These are phyloP conservation scores for Darevskia mixta DNA, from an alignment of 2,797 vertebrate genomes.

Conservation along the genomic window DNA sequence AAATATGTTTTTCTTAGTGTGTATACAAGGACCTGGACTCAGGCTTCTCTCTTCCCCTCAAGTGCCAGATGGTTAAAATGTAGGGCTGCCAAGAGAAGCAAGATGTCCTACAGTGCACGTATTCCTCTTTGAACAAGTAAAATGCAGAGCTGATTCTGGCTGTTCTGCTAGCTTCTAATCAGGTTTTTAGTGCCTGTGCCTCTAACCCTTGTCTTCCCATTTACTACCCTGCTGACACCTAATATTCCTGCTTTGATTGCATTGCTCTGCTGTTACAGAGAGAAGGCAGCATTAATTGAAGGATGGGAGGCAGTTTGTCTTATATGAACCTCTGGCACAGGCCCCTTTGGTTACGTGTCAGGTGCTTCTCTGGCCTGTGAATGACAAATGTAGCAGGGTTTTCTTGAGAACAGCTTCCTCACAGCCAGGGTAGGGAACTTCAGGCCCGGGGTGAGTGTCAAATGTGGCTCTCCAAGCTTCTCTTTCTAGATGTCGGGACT, in stretches of 20 bases:
- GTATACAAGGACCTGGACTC: conserved; percentile 42
- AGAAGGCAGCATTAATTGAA: neutral
- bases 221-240: conserved; percentile 38
- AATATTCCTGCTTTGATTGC: conserved; percentile 28
- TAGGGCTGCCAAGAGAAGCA: conserved; percentile 43
- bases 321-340: conserved; percentile 15
- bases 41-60: neutral
- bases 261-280: neutral
- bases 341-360: neutral
- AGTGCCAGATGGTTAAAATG: neutral
- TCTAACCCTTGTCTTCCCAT: conserved; percentile 31
- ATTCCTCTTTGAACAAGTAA: neutral
- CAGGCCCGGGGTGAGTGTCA: too few species aligned
- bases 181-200: neutral
- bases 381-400: neutral
- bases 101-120: neutral
- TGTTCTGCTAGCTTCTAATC: neutral
- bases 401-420: neutral
- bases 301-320: neutral
- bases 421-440: neutral
- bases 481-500: too few species aligned
- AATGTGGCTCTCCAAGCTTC: too few species aligned
- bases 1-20: conserved; percentile 9
- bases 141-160: neutral
- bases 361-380: neutral